Evolutionary conservation across 2,113 vertebrate genomes (phyloP).

Genomic region (Nycticryphes semicollaris): DNA sequence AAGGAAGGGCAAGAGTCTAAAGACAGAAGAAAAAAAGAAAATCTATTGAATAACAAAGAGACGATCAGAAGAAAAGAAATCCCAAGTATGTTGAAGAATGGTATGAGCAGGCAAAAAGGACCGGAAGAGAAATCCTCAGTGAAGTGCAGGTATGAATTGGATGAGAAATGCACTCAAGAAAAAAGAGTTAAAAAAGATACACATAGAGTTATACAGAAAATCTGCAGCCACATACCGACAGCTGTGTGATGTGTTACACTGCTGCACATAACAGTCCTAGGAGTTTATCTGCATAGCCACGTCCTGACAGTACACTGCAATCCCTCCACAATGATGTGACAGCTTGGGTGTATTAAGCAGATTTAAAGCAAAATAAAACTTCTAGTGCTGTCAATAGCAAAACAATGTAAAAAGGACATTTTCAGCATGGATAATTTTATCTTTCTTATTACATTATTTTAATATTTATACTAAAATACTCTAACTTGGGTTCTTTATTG

Average conservation of each 20-base stretch:
- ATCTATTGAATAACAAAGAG: not conserved
- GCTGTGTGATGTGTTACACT: not conserved
- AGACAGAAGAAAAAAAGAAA: not conserved
- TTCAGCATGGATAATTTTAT: no score
- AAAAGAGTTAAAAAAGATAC: not conserved
- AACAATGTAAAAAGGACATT: not conserved
- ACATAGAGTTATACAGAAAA: not conserved
- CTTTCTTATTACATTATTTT: not conserved
- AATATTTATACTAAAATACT: not conserved
- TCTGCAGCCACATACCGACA: not conserved
- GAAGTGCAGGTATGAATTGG: not conserved
- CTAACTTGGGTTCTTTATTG: not conserved
- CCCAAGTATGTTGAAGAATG: not conserved
- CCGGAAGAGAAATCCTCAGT: not conserved
- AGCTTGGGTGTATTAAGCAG: not conserved
- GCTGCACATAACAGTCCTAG: not conserved
- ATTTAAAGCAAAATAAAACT: not conserved
- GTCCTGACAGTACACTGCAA: not conserved
- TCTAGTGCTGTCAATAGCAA: not conserved
- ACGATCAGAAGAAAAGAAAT: not conserved
- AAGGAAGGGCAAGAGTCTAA: not conserved
- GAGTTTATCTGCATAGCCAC: not conserved
- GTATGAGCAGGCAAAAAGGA: not conserved
- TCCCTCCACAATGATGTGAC: not conserved
- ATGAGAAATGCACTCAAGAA: not conserved